phyloP scores from a whole-genome alignment of 2,888 invertebrate genomes.

The Rhagonycha lutea region DNA sequence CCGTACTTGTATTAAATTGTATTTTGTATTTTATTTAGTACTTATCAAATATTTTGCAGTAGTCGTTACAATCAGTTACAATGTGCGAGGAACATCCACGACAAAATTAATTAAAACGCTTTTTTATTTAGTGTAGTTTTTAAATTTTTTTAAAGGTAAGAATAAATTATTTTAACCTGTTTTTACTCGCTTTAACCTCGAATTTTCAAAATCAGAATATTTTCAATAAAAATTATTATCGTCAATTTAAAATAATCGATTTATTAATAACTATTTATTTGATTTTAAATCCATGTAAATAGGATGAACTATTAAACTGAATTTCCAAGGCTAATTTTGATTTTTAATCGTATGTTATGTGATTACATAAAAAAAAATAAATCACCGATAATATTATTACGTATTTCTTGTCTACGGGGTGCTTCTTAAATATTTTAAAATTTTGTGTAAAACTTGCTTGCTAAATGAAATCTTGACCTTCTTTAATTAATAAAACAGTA shows the following conservation, averaged over 20 bases:
- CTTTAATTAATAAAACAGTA: background rate
- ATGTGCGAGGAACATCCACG: background rate
- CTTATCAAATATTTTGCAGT: background rate
- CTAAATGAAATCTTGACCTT: background rate
- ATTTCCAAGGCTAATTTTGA: background rate
- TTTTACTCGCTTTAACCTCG: background rate
- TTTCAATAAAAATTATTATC: background rate
- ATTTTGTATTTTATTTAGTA: background rate
- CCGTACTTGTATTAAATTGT: background rate
- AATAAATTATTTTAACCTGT: background rate
- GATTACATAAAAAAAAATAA: background rate
- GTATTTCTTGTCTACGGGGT: background rate
- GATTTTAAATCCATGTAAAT: background rate
- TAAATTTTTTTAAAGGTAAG: background rate
- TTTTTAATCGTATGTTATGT: background rate
- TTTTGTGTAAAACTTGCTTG: background rate
- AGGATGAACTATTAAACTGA: background rate
- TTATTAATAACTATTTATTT: background rate
- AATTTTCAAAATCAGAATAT: background rate
- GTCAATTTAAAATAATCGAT: background rate
- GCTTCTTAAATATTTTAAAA: background rate
- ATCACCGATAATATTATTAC: background rate
- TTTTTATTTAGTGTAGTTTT: background rate
- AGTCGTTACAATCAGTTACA: background rate
- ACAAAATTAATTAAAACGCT: background rate